These are phyloP conservation scores for Noctua pronuba DNA, from an alignment of 2,888 invertebrate genomes.

Conservation along the genomic window DNA sequence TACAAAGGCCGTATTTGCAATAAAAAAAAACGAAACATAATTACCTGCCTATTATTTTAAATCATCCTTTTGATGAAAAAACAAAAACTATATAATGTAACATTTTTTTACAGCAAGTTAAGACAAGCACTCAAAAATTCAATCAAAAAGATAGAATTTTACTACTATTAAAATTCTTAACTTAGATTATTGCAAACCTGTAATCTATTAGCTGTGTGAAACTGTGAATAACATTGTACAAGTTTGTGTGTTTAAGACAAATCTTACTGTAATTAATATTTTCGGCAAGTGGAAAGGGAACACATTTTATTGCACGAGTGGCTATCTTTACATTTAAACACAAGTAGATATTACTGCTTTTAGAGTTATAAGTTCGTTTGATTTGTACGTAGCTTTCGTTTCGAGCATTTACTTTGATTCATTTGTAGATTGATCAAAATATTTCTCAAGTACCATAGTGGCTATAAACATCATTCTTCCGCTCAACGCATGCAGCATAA, in stretches of 20 bases:
- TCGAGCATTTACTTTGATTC: not conserved
- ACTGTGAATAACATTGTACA: not conserved
- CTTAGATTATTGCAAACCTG: slow-evolving; percentile 1
- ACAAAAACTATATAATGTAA: not conserved
- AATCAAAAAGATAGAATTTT: not conserved
- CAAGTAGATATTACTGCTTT: not conserved
- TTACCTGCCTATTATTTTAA: not conserved
- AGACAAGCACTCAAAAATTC: not conserved
- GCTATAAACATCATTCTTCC: not conserved
- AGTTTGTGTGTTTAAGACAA: not conserved
- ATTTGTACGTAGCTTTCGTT: slow-evolving; percentile 7
- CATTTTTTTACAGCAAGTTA: not conserved
- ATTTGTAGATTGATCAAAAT: slow-evolving; percentile 15
- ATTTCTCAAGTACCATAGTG: slow-evolving; percentile 1
- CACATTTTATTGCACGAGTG: not conserved
- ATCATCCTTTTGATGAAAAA: not conserved
- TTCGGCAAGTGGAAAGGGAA: not conserved
- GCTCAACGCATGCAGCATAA: not conserved
- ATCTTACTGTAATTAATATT: not conserved
- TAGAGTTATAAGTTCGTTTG: not conserved
- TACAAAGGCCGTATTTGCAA: not conserved
- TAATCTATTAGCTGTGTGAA: not conserved
- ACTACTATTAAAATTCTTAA: not conserved
- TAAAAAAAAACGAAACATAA: not conserved
- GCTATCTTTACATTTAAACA: not conserved